phyloP scores from a whole-genome alignment of 2,888 invertebrate species.

The Allygus modestus region DNA sequence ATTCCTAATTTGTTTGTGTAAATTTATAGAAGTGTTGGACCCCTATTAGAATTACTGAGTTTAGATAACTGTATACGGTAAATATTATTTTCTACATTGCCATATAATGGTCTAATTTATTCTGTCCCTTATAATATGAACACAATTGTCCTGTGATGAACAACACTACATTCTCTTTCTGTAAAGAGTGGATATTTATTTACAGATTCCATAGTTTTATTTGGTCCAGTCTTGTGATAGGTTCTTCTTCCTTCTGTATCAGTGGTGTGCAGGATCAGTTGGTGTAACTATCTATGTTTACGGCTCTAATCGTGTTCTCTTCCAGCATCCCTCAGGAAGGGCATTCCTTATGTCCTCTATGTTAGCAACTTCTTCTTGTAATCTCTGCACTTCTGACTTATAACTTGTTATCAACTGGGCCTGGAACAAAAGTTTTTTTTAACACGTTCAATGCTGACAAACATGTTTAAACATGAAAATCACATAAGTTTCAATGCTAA shows the following conservation, averaged over 20 bases:
- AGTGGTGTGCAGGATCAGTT: not conserved
- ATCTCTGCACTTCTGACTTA: constrained; percentile 84
- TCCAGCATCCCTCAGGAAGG: constrained; percentile 89
- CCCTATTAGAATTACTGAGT: no score
- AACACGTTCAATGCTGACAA: no score
- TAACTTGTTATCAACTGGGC: constrained; percentile 87
- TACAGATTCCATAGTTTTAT: not conserved
- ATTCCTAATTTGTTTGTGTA: no score
- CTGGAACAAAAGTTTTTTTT: constrained; percentile 71
- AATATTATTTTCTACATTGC: no score
- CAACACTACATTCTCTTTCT: no score
- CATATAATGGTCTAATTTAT: no score
- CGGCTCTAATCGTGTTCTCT: constrained; percentile 87
- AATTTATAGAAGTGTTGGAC: no score
- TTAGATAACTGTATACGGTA: no score
- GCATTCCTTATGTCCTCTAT: constrained; percentile 88
- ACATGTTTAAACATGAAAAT: no score
- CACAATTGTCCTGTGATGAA: no score
- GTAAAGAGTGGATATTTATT: not conserved
- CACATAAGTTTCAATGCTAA: no score
- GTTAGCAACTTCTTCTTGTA: constrained; percentile 88
- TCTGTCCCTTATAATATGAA: no score
- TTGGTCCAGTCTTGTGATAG: constrained; percentile 10
- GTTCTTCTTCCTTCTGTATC: not conserved
- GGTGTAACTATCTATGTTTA: not conserved